Base-by-base conservation (phyloP, 2,113 vertebrate genomes). In the Lucifuga dentata region DNA sequence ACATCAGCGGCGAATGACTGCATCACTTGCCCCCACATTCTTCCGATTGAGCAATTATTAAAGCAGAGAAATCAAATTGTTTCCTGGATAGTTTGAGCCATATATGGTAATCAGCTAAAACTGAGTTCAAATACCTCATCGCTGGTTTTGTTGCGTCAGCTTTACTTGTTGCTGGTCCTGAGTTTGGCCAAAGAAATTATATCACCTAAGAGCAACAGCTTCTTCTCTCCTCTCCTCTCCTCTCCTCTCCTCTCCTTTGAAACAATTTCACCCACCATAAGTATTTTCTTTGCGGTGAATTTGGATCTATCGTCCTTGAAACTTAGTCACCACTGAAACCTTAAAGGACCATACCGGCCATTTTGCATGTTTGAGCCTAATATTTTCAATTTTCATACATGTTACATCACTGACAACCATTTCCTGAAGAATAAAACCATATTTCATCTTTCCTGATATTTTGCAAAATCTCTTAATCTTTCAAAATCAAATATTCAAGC, bases 1-100 rank as follows among this genome's bases (percentile, higher is more conserved):
- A 89, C 86, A 86, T 89, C 89, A 88, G 55, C 3, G 11, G 3
- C 50, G 26, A 26, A 21, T 40, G 62, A 58, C 77, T 55, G n/a
- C 52, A 64, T 76, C 72, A 72, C 44, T 84, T 43, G 39, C 74
- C 68, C 74, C 75, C 79, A 62, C 70, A 73, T 76, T 52, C 33
- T 73, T 67, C 46, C 29, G 29, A 66, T 84, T 83, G 68, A 63
- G 74, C 73, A 88, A 83, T 70, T 44, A 56, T 33, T n/a, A n/a
- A 43, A 21, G 26, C 32, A 24, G 24, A 39, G 26, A 33, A 76
- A 49, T 17, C 43, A 13, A 61, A 72, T 19, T 1, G 38, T 62
- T 85, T 78, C 59, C 70, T 78, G 65, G 44, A 61, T 50, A 51
- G 16, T 21, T 36, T 40, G 50, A 2, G n/a, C 74, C 76, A 60